Base-by-base conservation (phyloP, 2,888 invertebrate genomes). In the Colostygia pectinataria region DNA sequence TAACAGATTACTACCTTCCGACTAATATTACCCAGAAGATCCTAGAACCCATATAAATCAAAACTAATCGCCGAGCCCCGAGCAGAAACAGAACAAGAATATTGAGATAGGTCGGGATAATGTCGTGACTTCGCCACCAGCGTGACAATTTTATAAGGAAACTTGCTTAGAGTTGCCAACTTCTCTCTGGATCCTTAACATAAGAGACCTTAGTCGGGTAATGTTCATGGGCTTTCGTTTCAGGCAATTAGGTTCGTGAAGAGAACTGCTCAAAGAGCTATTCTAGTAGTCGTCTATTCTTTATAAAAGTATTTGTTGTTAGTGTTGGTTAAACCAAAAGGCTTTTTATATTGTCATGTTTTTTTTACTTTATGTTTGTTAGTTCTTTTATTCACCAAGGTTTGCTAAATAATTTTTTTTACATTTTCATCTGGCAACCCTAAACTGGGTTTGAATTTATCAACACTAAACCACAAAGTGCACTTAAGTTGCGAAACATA, bases 101-200 rank as follows among this genome's bases (percentile, higher is more conserved):
- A 55, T 53, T 53, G 47, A 41, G 40, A 37, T 42, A 56, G 49
- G 47, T 53, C 44, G 38, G 45, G 24, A n/a, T 54, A 54, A 45
- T 51, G 47, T 39, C 45, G 24, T 41, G 53, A 53, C 36, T 52
- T 51, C 36, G 27, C 42, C 47, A 29, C 46, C 34, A 37, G 53
- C 51, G 50, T 54, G 49, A 54, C 54, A 59, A 55, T 59, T 63
- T 61, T 50, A 54, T 52, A 59, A 53, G 43, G 45, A 50, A 32
- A 51, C n/a, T n/a, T 2, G 10, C 10, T 39, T 5, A 5, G n/a
- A n/a, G n/a, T 5, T 20, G 2, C 20, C 20, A 4, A 18, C 18
- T 18, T 18, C 18, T 2, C 18, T 3, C 18, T n/a, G n/a, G n/a
- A n/a, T n/a, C n/a, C n/a, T n/a, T n/a, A n/a, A n/a, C n/a, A n/a